Conservation (phyloP, 1,140 invertebrate species). For the Brachionus sp. region DNA sequence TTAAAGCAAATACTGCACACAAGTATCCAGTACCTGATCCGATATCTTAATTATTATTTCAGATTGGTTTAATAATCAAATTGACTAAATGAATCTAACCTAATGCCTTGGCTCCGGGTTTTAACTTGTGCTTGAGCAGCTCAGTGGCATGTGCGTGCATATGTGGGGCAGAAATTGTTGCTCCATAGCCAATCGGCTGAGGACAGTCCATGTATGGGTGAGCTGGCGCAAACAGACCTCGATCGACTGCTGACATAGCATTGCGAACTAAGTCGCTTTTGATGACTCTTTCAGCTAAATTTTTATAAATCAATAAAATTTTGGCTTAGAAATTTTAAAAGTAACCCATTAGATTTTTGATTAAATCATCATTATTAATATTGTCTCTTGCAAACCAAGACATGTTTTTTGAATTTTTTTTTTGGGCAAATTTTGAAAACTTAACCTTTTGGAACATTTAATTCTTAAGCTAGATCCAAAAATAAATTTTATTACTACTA, state of each 20-base stretch:
- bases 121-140: conserved; percentile 75
- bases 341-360: background rate
- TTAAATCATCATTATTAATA: background rate
- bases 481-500: too few species aligned
- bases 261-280: background rate
- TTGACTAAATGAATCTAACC: background rate
- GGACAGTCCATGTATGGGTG: conserved; percentile 31
- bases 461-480: too few species aligned
- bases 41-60: conserved; percentile 67
- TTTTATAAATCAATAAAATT: background rate
- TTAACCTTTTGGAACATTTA: too few species aligned
- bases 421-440: too few species aligned
- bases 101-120: conserved; percentile 72
- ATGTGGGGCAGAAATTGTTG: conserved; percentile 62
- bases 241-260: conserved; percentile 23
- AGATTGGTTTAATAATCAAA: background rate
- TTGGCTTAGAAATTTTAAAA: background rate
- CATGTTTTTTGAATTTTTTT: background rate
- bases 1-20: conserved; percentile 85
- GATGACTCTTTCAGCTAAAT: conserved; percentile 6
- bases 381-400: background rate
- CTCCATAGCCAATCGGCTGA: conserved; percentile 42
- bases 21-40: conserved; percentile 92
- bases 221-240: background rate
- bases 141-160: conserved; percentile 97